Percentiles rank a stretch among this genome's conserved stretches.
Evolutionary conservation across 2,888 invertebrate species (phyloP).

Genomic region (Chromoteleia sp.): DNA sequence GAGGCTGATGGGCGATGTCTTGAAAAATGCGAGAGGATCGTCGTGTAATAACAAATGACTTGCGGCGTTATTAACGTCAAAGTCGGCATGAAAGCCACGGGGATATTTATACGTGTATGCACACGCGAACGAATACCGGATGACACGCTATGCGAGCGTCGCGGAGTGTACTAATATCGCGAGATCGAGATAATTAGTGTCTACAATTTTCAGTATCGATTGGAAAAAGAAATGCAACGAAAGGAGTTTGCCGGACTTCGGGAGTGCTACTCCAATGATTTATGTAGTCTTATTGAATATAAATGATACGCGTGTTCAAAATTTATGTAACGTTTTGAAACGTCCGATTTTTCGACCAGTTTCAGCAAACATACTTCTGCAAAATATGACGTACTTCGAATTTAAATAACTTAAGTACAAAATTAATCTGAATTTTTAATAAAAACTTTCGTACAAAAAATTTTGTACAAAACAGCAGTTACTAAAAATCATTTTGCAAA

Average conservation of each 20-base stretch:
- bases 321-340: constrained; percentile 12
- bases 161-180: constrained; percentile 50
- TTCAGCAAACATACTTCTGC: too few species aligned
- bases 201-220: constrained; percentile 41
- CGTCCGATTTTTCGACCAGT: too few species aligned
- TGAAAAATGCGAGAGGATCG: constrained; percentile 47
- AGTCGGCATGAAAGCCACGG: constrained; percentile 42
- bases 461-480: too few species aligned
- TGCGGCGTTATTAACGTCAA: constrained; percentile 61
- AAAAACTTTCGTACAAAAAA: too few species aligned
- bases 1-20: constrained; percentile 38
- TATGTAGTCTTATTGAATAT: constrained; percentile 36
- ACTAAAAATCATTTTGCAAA: too few species aligned
- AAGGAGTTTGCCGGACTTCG: constrained; percentile 2
- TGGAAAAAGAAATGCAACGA: constrained; percentile 18
- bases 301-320: constrained; percentile 28
- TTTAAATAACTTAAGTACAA: too few species aligned
- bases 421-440: too few species aligned
- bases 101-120: constrained; percentile 34
- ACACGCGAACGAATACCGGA: constrained; percentile 44
- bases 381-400: too few species aligned
- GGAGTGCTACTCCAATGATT: constrained; percentile 26
- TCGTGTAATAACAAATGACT: constrained; percentile 59
- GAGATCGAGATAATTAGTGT: constrained; percentile 51
- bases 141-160: constrained; percentile 46